Base-by-base conservation (phyloP, 2,888 invertebrate species). In the Drosophila monieri region DNA sequence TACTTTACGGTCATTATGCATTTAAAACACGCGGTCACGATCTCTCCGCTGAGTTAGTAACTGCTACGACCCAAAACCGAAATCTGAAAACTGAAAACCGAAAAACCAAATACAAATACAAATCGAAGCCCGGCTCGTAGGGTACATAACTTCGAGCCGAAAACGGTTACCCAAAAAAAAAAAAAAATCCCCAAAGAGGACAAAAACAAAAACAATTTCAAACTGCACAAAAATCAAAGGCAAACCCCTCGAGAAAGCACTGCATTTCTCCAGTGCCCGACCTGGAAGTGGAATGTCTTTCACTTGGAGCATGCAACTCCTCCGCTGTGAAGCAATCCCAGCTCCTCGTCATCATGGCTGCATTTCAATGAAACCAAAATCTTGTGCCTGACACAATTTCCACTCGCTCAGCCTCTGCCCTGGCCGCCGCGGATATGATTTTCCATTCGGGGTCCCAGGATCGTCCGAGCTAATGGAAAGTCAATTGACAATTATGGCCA, bases 21-120 rank as follows among this genome's bases (percentile, higher is more conserved):
- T 90, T 90, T 90, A 89, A 90, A 91, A 90, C 91, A 90, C 88
- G 91, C 90, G 90, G 90, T 90, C 90, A 90, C 90, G 90, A 90
- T 90, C 90, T 90, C 86, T 51, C 76, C 46, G 80, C 87, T 88
- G 89, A 88, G 88, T 88, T 85, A 88, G 85, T 86, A 85, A 85
- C 88, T 88, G 80, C 85, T 72, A 74, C 66, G 75, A 79, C 54
- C 46, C 69, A 72, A 69, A 51, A 57, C 49, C 35, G 23, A 68
- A 69, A 54, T 37, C 25, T 37, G 9, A 64, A 64, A 65, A 52
- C 18, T 37, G 12, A 61, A 48, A 27, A 37, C 27, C 43, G 27
- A 46, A 68, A 57, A 53, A 53, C 47, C 56, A 44, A 69, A 66
- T 73, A 60, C 72, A 68, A 67, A 60, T 62, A 64, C 70, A 79